Conservation (phyloP, 2,113 vertebrate genomes). For the Callorhinus ursinus region DNA sequence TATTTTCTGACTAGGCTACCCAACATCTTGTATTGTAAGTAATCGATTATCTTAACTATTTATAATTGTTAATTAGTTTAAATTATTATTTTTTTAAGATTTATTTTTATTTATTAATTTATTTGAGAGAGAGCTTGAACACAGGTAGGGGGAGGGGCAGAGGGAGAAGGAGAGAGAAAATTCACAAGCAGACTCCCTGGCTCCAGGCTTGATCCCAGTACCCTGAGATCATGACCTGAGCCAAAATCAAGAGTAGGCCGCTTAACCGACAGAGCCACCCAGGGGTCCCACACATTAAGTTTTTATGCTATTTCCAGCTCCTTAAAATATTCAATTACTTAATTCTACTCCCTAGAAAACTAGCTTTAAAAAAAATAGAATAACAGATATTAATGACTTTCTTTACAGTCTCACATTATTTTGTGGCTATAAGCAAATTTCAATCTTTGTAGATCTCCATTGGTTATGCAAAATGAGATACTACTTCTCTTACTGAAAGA, state of each 20-base stretch:
- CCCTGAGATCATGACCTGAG: too few species aligned
- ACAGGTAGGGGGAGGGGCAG: too few species aligned
- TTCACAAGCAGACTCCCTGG: too few species aligned
- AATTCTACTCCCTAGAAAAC: background rate
- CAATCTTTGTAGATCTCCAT: background rate
- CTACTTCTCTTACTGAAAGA: background rate
- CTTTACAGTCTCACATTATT: background rate
- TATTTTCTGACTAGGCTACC: background rate
- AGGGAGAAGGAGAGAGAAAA: too few species aligned
- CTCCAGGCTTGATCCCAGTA: too few species aligned
- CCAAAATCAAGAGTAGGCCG: too few species aligned
- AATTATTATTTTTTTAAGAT: too few species aligned
- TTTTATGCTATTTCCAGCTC: background rate
- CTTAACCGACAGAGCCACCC: too few species aligned
- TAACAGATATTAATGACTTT: background rate
- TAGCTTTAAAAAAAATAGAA: background rate
- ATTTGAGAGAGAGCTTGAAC: too few species aligned
- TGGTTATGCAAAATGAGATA: background rate
- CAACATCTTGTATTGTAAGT: background rate
- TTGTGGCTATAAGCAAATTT: background rate
- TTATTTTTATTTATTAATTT: too few species aligned
- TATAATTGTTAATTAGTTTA: background rate
- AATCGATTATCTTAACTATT: background rate
- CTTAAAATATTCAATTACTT: background rate
- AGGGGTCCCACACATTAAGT: background rate